These are phyloP conservation scores for Scophthalmus maximus DNA, from an alignment of 2,113 vertebrate genomes.

Conservation along the genomic window DNA sequence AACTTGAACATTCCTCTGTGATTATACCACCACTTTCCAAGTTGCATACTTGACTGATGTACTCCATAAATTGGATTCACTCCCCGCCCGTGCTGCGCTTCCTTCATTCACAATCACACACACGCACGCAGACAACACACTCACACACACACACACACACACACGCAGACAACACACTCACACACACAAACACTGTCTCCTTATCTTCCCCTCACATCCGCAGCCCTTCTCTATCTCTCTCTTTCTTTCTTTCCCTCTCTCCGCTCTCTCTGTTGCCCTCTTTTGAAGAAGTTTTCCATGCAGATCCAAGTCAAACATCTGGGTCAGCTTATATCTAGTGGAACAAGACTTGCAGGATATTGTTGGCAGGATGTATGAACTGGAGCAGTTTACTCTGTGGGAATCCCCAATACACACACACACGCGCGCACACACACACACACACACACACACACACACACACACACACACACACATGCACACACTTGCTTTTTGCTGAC, in stretches of 20 bases:
- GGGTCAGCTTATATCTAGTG: conserved; percentile 79
- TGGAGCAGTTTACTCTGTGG: conserved; percentile 76
- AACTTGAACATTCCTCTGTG: conserved; percentile 76
- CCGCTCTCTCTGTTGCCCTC: conserved; percentile 25
- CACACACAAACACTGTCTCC: not conserved
- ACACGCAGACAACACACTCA: not conserved
- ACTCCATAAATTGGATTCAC: conserved; percentile 62
- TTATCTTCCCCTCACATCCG: conserved; percentile 27
- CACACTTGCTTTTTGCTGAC: conserved; percentile 39
- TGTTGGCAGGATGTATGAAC: conserved; percentile 81
- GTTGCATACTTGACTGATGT: conserved; percentile 68
- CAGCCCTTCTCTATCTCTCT: conserved; percentile 10
- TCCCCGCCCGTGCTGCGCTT: conserved; percentile 32
- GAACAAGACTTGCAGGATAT: conserved; percentile 82
- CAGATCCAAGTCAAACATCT: conserved; percentile 79
- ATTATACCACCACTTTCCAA: conserved; percentile 73
- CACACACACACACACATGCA: not conserved
- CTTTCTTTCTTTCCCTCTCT: not conserved
- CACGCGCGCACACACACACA: conserved; percentile 46
- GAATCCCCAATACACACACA: conserved; percentile 77
- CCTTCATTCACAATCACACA: conserved; percentile 48
- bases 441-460: conserved; percentile 12
- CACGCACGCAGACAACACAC: conserved; percentile 3
- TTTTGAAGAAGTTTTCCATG: conserved; percentile 70
- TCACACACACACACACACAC: not conserved